Evolutionary conservation across 2,113 vertebrate species (phyloP), one percentile per base, ranked within the genome.

Genomic region (Tachysurus vachellii): DNA sequence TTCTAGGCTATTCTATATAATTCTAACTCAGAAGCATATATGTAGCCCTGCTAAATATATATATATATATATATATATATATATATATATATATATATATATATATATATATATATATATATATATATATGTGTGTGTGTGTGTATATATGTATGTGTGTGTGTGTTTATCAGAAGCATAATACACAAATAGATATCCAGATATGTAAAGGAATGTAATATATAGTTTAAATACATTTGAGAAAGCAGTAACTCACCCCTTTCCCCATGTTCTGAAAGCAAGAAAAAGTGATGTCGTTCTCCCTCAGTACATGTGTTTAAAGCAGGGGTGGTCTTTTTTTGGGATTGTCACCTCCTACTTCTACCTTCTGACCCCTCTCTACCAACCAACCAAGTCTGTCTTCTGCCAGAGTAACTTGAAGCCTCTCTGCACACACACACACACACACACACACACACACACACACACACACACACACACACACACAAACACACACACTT

Each of bases 191-290:
- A 36, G 36, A 36, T 36, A 36, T 31, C 16, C 26, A 42, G 7
- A 28, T 19, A 26, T 50, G 23, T 3, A 47, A 13, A 21, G 17
- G 57, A 21, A 23, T 56, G 77, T 36, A 36, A 36, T 80, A 80
- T 26, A 21, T 19, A 54, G 54, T 3, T 80, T 47, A 66, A 44
- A 70, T 14, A 26, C 5, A 84, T 68, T 2, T 82, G 21, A 42
- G 11, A 80, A 36, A 54, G 10, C 47, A 50, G 47, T 17, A 68
- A 94, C 95, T 95, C 54, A 95, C 95, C 93, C 94, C 94, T 94
- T 84, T 91, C 17, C 91, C 94, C 95, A 95, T 95, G 93, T 14
- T 94, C 13, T 62, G 16, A 81, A 82, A 17, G 64, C 53, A 50
- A 80, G 73, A 82, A 71, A 62, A 82, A 83, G n/a, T 36, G 62